Percentiles rank a stretch among this genome's conserved stretches.
These are phyloP conservation scores for Cyclargus thomasi DNA, from an alignment of 1,140 invertebrate genomes.

Conservation along the genomic window DNA sequence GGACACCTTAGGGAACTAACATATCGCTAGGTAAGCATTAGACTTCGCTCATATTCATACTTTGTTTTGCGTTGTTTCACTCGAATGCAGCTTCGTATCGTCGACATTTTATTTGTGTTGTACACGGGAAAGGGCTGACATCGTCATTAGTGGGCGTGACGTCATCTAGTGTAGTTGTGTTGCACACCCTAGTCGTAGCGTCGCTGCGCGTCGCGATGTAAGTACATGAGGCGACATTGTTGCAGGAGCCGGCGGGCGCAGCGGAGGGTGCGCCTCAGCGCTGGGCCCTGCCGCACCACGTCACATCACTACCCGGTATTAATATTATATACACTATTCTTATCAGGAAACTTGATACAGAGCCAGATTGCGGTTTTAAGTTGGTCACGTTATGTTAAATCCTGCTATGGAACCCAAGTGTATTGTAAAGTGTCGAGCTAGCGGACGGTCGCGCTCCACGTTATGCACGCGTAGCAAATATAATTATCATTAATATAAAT, in stretches of 20 bases:
- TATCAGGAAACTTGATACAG: no score
- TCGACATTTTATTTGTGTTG: background rate
- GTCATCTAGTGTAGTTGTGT: slow-evolving; percentile 1
- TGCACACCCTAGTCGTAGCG: background rate
- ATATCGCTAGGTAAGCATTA: no score
- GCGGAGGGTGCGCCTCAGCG: slow-evolving; percentile 64
- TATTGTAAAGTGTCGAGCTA: no score
- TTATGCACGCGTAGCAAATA: no score
- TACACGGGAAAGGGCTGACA: background rate
- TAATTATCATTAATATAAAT: no score
- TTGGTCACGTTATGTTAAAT: no score
- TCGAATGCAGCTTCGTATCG: background rate
- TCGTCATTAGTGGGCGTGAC: slow-evolving; percentile 1
- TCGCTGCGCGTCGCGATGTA: background rate
- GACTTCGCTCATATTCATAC: background rate
- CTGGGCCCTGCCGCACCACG: slow-evolving; percentile 69
- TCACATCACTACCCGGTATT: slow-evolving; percentile 67
- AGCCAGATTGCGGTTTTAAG: no score
- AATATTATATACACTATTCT: no score
- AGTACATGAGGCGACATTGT: slow-evolving; percentile 24
- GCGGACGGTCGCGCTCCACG: no score
- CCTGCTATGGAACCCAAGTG: no score
- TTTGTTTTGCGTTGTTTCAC: background rate
- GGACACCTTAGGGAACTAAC: no score
- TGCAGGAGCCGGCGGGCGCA: slow-evolving; percentile 46